Evolutionary conservation across 2,888 invertebrate genomes (phyloP), one percentile per base, ranked within the genome.

Genomic region (Drosophila meridiana): DNA sequence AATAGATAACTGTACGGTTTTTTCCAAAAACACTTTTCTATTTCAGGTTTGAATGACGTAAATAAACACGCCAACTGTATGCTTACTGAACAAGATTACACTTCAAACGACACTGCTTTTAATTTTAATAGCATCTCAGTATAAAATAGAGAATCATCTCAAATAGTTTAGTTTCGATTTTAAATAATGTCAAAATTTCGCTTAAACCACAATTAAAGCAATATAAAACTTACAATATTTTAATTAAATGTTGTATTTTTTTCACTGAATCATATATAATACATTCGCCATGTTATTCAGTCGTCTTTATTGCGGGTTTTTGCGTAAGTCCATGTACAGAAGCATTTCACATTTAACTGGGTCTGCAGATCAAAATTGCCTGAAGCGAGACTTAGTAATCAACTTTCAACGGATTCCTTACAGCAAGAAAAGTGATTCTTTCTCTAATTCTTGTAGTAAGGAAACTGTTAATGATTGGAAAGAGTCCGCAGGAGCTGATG

Each of bases 131-230:
- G 0, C 14, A 38, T 0, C 6, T n/a, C 43, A 47, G 58, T 36
- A 11, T 14, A 36, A 34, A 58, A 47, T 36, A n/a, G 28, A n/a
- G 14, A 47, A 14, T 14, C 45, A 45, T 58, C 36, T 28, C n/a
- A 34, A 0, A 26, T 45, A 47, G 45, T 26, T 45, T 34, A n/a
- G 14, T 36, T 58, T 58, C 26, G 45, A n/a, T 14, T 20, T 45
- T 1, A 8, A 47, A 47, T 47, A 32, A 57, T 57, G 57, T 57
- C 56, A 45, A 43, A 57, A 57, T 57, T 57, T 57, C 4, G 43
- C 43, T 14, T 34, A 45, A 42, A 13, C 56, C 42, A 7, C 32
- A 43, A 43, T 32, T 26, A 1, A 26, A 9, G 9, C 8, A 28
- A 6, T 14, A 28, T 20, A 57, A 45, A 58, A 45, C 36, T 34